phyloP scores from a whole-genome alignment of 2,888 invertebrate species.

The Sinhomidia bicolor region DNA sequence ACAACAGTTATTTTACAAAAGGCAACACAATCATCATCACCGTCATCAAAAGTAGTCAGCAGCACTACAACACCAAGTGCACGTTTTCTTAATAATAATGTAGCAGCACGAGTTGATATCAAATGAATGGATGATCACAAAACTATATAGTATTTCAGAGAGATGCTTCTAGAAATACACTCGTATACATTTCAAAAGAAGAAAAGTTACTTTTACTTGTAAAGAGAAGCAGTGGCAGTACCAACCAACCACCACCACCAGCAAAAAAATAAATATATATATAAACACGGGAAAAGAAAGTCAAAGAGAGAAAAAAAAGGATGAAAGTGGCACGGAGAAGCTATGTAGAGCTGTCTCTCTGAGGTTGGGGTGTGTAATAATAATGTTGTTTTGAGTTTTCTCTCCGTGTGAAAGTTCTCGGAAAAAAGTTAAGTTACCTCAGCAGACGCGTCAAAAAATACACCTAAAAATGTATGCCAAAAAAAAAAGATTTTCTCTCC shows the following conservation, averaged over 20 bases:
- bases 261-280: not conserved
- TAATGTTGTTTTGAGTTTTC: constrained; percentile 36
- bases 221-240: no score
- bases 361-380: constrained; percentile 13
- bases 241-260: no score
- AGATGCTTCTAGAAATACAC: no score
- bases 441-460: constrained; percentile 47
- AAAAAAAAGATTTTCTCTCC: not conserved
- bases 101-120: not conserved
- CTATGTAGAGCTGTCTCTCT: not conserved
- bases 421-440: constrained; percentile 58
- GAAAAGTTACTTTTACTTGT: no score
- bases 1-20: not conserved
- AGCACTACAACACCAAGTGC: not conserved
- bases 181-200: no score
- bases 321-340: not conserved
- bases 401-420: constrained; percentile 57
- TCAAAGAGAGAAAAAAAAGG: not conserved
- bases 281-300: not conserved
- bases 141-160: not conserved
- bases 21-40: not conserved
- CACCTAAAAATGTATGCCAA: constrained; percentile 31
- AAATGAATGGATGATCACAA: not conserved
- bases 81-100: constrained; percentile 22
- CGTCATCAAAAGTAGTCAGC: not conserved